Base-by-base conservation (phyloP, 2,797 vertebrate genomes). In the Acridotheres tristis region DNA sequence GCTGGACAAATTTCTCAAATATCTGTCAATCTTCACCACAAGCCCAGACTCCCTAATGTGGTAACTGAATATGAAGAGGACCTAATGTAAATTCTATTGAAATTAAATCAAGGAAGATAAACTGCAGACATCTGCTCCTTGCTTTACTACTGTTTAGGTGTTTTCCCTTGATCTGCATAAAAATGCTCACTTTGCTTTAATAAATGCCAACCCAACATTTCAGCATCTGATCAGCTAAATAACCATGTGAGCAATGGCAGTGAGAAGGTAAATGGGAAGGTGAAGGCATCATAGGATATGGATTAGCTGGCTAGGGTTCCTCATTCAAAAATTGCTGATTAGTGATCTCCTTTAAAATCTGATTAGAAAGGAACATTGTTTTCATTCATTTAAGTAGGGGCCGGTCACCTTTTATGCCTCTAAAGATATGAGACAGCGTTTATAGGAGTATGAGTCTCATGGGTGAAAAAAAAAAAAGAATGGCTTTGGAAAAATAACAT, bases 91-190 rank as follows among this genome's bases (percentile, higher is more conserved):
- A 96, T 97, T 96, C 34, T 65, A 76, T 89, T 96, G 96, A 95
- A 97, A 97, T 96, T 82, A 91, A 97, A 89, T 97, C 85, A 96
- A 95, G 81, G 59, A 96, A 97, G 96, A 97, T 93, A 96, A 97
- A 97, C 91, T 92, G 65, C 86, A 97, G 92, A 89, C 95, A 96
- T 96, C 97, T 97, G 97, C 40, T 97, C 82, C 95, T 93, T 88
- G 65, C 81, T 92, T 69, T 76, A 27, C 38, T 84, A 75, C 80
- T 67, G 26, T 90, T 95, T 87, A 89, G 93, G 76, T 97, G 67
- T 92, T 97, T 96, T 89, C 65, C 84, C 59, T 85, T 84, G 79
- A 43, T 94, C 82, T 94, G 88, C 73, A 93, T 88, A 92, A 91
- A 97, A 68, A 73, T 51, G 82, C 89, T 95, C 96, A 62, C 9